A percentile compares a stretch with the other conserved stretches of the same genome.
Evolutionary conservation across 2,797 vertebrate genomes (phyloP).

Genomic region (Arrhamphus sclerolepis): DNA sequence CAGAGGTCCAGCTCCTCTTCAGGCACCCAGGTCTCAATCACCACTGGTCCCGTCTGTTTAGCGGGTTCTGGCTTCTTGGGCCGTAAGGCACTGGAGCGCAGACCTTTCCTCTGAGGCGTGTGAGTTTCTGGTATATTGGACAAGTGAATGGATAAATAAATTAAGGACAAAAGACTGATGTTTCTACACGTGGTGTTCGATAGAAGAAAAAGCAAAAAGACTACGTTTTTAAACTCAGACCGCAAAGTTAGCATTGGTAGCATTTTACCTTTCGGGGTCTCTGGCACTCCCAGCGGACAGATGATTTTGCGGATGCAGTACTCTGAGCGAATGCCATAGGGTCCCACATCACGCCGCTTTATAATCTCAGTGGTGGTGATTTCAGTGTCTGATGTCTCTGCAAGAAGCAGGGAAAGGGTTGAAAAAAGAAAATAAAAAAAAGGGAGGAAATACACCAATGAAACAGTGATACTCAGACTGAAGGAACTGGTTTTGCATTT

Average conservation of each 20-base stretch:
- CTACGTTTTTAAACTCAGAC: too few species aligned
- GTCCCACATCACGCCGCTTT: conserved; percentile 94
- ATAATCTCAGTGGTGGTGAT: conserved; percentile 99
- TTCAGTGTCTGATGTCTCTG: conserved; percentile 96
- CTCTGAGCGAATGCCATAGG: conserved; percentile 94
- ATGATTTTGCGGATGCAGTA: conserved; percentile 98
- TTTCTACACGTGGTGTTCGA: too few species aligned
- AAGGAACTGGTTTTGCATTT: background rate
- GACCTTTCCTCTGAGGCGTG: conserved; percentile 96
- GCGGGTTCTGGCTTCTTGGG: conserved; percentile 96
- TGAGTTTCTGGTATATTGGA: conserved; percentile 87
- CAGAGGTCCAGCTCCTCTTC: conserved; percentile 97
- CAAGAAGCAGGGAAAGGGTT: conserved; percentile 78
- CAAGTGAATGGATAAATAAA: background rate
- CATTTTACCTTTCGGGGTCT: conserved; percentile 91
- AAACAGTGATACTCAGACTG: conserved; percentile 30
- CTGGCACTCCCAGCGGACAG: conserved; percentile 95
- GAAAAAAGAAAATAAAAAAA: conserved; percentile 25
- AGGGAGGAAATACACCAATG: conserved; percentile 65
- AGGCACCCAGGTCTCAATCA: conserved; percentile 96
- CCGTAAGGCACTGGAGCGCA: conserved; percentile 95
- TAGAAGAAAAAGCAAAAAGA: too few species aligned
- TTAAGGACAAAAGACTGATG: too few species aligned
- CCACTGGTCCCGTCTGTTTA: conserved; percentile 95
- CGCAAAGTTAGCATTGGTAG: too few species aligned